Evolutionary conservation across 1,140 invertebrate genomes (phyloP).

Genomic region (Popillia japonica): DNA sequence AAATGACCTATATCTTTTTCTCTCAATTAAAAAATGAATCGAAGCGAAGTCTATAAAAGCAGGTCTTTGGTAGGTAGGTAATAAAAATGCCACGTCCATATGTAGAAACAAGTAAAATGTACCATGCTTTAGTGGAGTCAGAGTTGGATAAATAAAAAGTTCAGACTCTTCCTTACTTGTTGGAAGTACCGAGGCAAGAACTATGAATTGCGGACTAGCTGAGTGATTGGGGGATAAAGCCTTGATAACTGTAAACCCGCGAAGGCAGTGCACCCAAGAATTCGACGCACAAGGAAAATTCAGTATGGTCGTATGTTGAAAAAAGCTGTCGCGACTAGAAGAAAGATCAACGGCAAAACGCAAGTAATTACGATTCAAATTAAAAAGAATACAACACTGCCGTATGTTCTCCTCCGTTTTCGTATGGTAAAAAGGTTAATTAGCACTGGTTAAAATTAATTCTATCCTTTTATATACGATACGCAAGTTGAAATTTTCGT

Average conservation of each 20-base stretch:
- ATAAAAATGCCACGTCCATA: constrained; percentile 30
- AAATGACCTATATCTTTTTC: constrained; percentile 7
- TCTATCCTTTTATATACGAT: background rate
- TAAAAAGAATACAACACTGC: background rate
- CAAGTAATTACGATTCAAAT: constrained; percentile 21
- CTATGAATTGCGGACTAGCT: constrained; percentile 29
- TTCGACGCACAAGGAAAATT: constrained; percentile 8
- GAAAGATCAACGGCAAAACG: background rate
- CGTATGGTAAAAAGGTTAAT: constrained; percentile 15
- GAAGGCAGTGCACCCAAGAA: constrained; percentile 25
- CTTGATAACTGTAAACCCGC: constrained; percentile 28
- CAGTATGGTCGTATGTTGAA: constrained; percentile 24
- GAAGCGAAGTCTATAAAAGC: constrained; percentile 3
- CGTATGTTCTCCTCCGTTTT: background rate
- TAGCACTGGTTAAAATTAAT: constrained; percentile 6
- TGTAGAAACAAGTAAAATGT: constrained; percentile 33
- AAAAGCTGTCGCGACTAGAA: constrained; percentile 12
- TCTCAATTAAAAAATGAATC: background rate
- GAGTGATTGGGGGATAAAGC: constrained; percentile 30
- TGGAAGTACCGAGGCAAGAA: background rate
- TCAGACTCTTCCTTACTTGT: constrained; percentile 11
- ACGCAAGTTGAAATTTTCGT: too few relatives aligned
- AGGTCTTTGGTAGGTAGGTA: background rate
- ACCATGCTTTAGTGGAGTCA: constrained; percentile 23
- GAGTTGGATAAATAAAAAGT: constrained; percentile 28